Conservation (phyloP, 2,888 invertebrate genomes). For the Drosophila multiciliata region DNA sequence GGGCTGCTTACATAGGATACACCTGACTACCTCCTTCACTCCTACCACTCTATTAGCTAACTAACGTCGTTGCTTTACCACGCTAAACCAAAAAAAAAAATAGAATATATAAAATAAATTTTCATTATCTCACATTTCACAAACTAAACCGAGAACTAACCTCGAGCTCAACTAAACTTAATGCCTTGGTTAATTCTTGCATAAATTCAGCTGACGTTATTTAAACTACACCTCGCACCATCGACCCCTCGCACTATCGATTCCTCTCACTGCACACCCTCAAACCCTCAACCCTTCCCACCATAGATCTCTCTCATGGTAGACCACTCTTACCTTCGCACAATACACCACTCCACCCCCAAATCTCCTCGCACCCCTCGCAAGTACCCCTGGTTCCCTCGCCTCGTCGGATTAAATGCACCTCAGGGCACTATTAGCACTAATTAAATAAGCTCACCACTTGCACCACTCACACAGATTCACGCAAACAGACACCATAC, state of each 20-base stretch:
- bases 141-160: conserved; percentile 5
- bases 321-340: too few relatives aligned
- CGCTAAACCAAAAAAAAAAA: conserved; percentile 18
- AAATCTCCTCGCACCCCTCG: too few relatives aligned
- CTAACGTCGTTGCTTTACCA: conserved; percentile 27
- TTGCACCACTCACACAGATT: conserved; percentile 25
- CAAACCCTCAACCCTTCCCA: too few relatives aligned
- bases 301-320: too few relatives aligned
- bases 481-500: conserved; percentile 12
- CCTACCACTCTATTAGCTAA: neutral
- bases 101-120: neutral
- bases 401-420: conserved; percentile 36
- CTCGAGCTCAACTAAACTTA: conserved; percentile 19
- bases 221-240: conserved; percentile 7
- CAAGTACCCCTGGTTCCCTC: neutral
- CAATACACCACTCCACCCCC: too few relatives aligned
- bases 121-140: conserved; percentile 28
- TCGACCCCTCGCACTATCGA: neutral
- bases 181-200: conserved; percentile 7
- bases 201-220: conserved; percentile 37
- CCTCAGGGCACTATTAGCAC: conserved; percentile 56
- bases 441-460: conserved; percentile 64
- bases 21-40: neutral
- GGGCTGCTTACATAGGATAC: conserved; percentile 36
- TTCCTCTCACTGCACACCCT: neutral